Evolutionary conservation across 2,888 invertebrate species (phyloP), one percentile per base, ranked within the genome.

Genomic region (Chrysolina americana): DNA sequence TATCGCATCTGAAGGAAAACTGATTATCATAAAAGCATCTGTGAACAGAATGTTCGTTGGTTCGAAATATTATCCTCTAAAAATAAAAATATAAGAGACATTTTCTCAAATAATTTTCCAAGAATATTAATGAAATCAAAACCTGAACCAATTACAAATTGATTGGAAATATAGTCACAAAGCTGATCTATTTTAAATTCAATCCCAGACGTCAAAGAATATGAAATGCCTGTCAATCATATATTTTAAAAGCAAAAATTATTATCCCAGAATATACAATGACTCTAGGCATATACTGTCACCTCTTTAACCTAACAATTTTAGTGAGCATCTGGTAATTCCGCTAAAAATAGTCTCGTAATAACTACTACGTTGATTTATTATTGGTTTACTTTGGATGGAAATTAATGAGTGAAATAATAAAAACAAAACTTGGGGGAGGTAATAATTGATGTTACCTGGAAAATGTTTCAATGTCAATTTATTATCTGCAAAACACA

Each of bases 281-380:
- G 23, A 59, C 28, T 59, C 28, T n/a, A 17, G 36, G 23, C 36
- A n/a, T n/a, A 56, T 56, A 59, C 36, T 59, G 59, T 59, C 59
- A 28, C n/a, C 28, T 59, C 59, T 36, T 59, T 36, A 13, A 15
- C 59, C 36, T 9, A 59, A 15, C n/a, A 59, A 59, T 59, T 59
- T 59, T 59, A 8, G 53, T 9, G 9, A 59, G 59, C 59, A 59
- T 59, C 59, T 59, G 59, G 59, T 9, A 59, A n/a, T 59, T n/a
- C 36, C 23, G 36, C 28, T 59, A 59, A 28, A 59, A 59, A 59
- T 59, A 59, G 59, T 59, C 28, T 6, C 6, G 59, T 59, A 36
- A 59, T 28, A 28, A 15, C 28, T 23, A 59, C n/a, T 5, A 59
- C 23, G n/a, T 23, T 23, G 28, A 28, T 59, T 59, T 36, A 59